Base-by-base conservation (phyloP, 2,113 vertebrate species). In the Cynoglossus semilaevis region DNA sequence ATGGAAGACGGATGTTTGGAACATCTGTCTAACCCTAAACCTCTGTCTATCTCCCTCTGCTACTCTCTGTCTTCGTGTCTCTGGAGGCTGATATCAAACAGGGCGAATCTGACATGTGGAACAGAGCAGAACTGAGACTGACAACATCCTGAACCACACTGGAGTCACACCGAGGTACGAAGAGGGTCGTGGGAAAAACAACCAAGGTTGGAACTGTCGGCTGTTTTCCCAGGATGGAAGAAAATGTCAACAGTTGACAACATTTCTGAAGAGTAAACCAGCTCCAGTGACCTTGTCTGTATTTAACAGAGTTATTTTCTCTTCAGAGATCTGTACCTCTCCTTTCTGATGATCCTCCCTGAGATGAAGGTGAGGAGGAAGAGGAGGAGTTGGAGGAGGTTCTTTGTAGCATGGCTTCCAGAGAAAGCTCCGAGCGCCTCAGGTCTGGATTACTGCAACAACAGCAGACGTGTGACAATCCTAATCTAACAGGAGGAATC, bases 341-440 rank as follows among this genome's bases (percentile, higher is more conserved):
- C 71, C 93, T 93, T 85, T 94, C 88, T 16, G 93, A 65, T 4
- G 96, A 96, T 9, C 94, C 94, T 1, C 93, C 93, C 58, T 98
- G 96, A 72, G 96, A 98, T 58, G 94, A 96, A 58, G 96, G 96
- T 11, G 95, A 96, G 74, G 95, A 98, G 73, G 94, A 98, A 67
- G 96, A 98, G 9, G 96, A 96, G n/a, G 95, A 96, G 82, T 94
- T 94, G 4, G 95, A 98, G 89, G 94, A 95, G 50, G 93, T 95
- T 86, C 94, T 92, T 81, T 97, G 94, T 74, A 98, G 78, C 6
- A 93, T 90, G 59, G 91, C 93, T 40, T 98, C 96, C 69, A 95
- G 82, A 42, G 94, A 80, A 15, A 94, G 88, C 81, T 98, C 95
- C 0, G 93, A 92, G 78, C 92, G 93, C 61, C 93, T 89, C 71